Percentiles rank a stretch among this genome's conserved stretches.
Evolutionary conservation across 2,888 invertebrate species (phyloP).

Genomic region (Aproaerema taeniolella): DNA sequence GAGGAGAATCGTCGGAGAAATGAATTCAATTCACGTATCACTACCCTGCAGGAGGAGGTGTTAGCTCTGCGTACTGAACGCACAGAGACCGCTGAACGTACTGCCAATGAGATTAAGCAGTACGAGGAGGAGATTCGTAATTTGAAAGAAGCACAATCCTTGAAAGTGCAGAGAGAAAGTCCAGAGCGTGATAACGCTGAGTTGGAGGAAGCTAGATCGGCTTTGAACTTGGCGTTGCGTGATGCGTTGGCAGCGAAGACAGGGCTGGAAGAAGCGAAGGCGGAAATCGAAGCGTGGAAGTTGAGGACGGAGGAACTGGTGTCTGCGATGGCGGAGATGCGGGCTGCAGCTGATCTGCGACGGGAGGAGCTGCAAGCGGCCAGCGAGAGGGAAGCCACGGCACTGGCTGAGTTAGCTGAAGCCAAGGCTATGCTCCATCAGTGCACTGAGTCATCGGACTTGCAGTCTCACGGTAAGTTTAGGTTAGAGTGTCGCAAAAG

Average conservation of each 20-base stretch:
- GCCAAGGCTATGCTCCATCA: conserved; percentile 57
- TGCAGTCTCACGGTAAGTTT: conserved; percentile 55
- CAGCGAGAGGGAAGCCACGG: conserved; percentile 51
- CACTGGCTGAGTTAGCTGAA: conserved; percentile 57
- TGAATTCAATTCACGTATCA: conserved; percentile 46
- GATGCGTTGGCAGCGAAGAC: conserved; percentile 46
- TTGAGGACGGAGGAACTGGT: conserved; percentile 53
- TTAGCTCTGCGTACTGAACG: conserved; percentile 48
- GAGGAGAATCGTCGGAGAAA: conserved; percentile 46
- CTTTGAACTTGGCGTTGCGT: conserved; percentile 38
- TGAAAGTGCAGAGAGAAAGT: conserved; percentile 36
- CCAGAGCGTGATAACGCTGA: conserved; percentile 55
- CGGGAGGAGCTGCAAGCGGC: conserved; percentile 53
- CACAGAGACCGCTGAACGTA: conserved; percentile 44
- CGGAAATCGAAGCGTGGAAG: conserved; percentile 50
- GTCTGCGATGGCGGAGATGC: conserved; percentile 49
- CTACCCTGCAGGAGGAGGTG: conserved; percentile 58
- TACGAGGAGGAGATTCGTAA: conserved; percentile 45
- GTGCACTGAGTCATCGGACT: conserved; percentile 46
- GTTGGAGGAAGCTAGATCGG: conserved; percentile 49
- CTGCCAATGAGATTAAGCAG: conserved; percentile 47
- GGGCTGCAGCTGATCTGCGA: conserved; percentile 48
- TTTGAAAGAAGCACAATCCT: conserved; percentile 51
- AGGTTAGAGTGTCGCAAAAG: no score
- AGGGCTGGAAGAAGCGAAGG: conserved; percentile 45